Conservation (phyloP, 1,140 invertebrate genomes). For the Pseudomyrmex gracilis region DNA sequence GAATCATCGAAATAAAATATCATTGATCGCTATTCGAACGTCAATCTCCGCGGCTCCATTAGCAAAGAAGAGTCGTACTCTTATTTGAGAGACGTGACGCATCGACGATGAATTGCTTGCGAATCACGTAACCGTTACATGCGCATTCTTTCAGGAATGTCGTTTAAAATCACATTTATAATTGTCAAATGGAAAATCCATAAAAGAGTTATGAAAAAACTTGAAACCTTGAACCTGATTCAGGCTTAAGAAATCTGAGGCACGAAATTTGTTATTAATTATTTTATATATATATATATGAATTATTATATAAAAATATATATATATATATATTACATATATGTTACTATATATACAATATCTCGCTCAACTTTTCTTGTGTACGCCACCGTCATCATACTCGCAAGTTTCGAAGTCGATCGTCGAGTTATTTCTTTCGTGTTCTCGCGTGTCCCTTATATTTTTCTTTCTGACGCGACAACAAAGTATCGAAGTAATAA, state of each 20-base stretch:
- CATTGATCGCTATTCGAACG: slow-evolving; percentile 36
- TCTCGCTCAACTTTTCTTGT: not conserved
- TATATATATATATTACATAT: no score
- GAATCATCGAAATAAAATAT: slow-evolving; percentile 64
- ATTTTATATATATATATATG: no score
- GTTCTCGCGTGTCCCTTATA: no score
- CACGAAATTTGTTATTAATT: no score
- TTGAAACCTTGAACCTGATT: not conserved
- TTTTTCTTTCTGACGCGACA: slow-evolving; percentile 6
- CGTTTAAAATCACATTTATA: not conserved
- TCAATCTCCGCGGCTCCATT: slow-evolving; percentile 31
- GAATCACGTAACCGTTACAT: slow-evolving; percentile 15
- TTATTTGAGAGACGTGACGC: slow-evolving; percentile 60
- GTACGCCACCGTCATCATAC: not conserved
- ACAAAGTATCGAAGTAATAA: slow-evolving; percentile 47
- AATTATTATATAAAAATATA: no score
- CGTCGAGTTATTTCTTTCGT: slow-evolving; percentile 5
- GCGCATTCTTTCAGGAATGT: slow-evolving; percentile 38
- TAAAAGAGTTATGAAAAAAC: not conserved
- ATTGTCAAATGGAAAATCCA: not conserved
- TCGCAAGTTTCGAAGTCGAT: slow-evolving; percentile 8
- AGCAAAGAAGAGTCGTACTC: slow-evolving; percentile 29
- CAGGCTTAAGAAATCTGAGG: not conserved
- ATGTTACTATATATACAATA: not conserved
- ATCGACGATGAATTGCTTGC: slow-evolving; percentile 33